Conservation (phyloP, 2,888 invertebrate species). For the Ganaspis brasiliensis region DNA sequence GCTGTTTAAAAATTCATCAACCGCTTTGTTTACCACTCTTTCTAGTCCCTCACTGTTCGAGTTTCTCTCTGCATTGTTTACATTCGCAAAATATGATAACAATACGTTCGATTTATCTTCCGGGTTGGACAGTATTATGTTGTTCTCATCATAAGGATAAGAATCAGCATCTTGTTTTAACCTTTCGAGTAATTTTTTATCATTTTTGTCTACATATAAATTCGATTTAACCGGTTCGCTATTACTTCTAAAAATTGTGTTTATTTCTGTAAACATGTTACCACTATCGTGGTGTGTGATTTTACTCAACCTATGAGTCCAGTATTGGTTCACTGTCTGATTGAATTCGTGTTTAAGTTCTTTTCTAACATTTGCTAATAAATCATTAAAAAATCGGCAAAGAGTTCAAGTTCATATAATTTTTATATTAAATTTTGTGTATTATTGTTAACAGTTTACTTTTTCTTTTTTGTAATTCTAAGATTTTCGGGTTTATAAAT, state of each 20-base stretch:
- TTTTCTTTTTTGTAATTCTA: constrained; percentile 24
- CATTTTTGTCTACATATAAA: too few species aligned
- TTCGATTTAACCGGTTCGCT: too few species aligned
- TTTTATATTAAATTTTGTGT: constrained; percentile 20
- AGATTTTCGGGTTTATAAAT: too few species aligned
- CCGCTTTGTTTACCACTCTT: too few species aligned
- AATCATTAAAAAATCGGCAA: constrained; percentile 19
- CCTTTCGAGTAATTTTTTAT: too few species aligned
- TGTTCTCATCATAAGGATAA: not conserved
- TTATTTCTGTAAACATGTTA: constrained; percentile 48
- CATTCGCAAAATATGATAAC: not conserved
- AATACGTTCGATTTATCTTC: not conserved
- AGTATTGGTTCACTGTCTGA: constrained; percentile 36
- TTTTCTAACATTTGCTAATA: constrained; percentile 36
- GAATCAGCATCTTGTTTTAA: not conserved
- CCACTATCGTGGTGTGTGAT: constrained; percentile 19
- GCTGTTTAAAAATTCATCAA: too few species aligned
- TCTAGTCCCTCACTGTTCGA: too few species aligned
- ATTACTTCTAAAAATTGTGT: too few species aligned
- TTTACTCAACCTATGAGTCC: constrained; percentile 29
- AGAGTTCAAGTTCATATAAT: constrained; percentile 9
- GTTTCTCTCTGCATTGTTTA: constrained; percentile 15
- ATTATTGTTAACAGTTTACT: constrained; percentile 25
- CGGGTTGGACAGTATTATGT: not conserved
- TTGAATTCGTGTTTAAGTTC: not conserved